Evolutionary conservation across 1,140 invertebrate genomes (phyloP).

Genomic region (Heliothis subflexa): DNA sequence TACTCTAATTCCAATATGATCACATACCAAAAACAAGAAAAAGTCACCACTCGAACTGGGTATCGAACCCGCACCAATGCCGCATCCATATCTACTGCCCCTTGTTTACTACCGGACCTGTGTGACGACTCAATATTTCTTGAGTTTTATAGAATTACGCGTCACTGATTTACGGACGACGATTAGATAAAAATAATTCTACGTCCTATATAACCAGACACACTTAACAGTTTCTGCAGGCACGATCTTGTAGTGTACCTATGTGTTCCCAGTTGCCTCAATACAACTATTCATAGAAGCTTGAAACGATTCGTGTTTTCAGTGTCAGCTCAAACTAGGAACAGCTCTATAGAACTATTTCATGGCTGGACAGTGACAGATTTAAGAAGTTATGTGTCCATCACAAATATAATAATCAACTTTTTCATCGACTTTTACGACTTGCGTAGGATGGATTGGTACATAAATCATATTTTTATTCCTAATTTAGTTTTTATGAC

Average conservation of each 20-base stretch:
- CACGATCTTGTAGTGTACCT: not conserved
- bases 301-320: not conserved
- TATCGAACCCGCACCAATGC: slow-evolving; percentile 14
- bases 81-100: not conserved
- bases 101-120: not conserved
- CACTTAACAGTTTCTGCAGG: not conserved
- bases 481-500: not conserved
- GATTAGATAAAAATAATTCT: slow-evolving; percentile 27
- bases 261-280: not conserved
- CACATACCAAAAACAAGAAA: no score
- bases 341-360: no score
- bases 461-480: slow-evolving; percentile 16
- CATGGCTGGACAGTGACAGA: no score
- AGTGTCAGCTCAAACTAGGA: no score
- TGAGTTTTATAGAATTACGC: not conserved
- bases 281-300: not conserved
- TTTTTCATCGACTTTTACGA: not conserved
- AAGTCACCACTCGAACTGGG: no score
- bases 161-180: not conserved
- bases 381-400: not conserved
- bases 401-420: not conserved
- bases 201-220: not conserved
- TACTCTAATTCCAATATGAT: no score
- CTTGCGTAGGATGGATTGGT: not conserved
- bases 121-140: slow-evolving; percentile 24